A percentile compares a stretch with the other conserved stretches of the same genome.
Evolutionary conservation across 2,888 invertebrate genomes (phyloP).

Genomic region (Dyspetes luteomarginatus): DNA sequence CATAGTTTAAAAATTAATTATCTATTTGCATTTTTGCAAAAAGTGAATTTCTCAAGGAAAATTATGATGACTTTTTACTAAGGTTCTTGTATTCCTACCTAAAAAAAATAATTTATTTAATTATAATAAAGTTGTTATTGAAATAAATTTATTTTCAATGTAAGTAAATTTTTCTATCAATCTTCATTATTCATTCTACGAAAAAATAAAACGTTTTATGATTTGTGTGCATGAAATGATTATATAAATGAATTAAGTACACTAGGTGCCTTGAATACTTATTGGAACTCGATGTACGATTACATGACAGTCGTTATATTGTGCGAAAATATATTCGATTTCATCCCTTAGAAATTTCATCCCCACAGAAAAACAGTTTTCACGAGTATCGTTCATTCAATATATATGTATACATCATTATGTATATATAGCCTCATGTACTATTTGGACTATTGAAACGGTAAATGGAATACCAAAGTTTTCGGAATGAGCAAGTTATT

Average conservation of each 20-base stretch:
- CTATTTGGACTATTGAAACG: constrained; percentile 57
- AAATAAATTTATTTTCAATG: no score
- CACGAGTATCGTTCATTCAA: background rate
- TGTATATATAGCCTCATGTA: background rate
- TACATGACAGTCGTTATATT: background rate
- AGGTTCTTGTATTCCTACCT: no score
- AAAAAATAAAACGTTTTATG: background rate
- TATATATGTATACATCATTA: background rate
- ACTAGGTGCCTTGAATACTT: background rate
- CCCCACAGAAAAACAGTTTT: background rate
- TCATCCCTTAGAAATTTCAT: background rate
- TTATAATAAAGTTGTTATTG: no score
- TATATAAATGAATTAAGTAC: no score
- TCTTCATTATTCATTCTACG: no score
- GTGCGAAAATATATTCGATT: background rate
- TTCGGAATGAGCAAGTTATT: constrained; percentile 69
- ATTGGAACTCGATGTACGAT: background rate
- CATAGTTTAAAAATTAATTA: no score
- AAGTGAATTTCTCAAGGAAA: no score
- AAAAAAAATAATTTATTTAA: no score
- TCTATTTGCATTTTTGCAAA: no score
- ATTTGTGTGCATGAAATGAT: background rate
- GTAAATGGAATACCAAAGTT: constrained; percentile 68
- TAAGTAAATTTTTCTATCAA: no score
- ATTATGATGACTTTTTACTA: no score